Conservation (phyloP, 2,888 invertebrate species). For the Xylota segnis region DNA sequence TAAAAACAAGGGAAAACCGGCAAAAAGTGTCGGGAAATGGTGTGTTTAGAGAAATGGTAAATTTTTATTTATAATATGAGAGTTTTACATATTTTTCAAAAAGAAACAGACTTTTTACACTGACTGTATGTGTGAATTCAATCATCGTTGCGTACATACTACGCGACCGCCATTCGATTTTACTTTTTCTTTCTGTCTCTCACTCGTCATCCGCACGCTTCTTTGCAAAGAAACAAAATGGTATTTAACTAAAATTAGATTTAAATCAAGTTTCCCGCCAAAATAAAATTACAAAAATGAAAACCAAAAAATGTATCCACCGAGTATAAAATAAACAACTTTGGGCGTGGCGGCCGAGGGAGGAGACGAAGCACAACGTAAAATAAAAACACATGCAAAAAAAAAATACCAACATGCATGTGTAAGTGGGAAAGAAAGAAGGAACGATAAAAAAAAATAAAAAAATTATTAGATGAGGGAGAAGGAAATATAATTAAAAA, state of each 20-base stretch:
- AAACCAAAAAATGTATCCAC: constrained; percentile 15
- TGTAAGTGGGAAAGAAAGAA: constrained; percentile 32
- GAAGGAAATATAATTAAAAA: constrained; percentile 11
- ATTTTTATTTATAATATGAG: no score
- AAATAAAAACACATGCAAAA: constrained; percentile 36
- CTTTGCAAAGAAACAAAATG: constrained; percentile 21
- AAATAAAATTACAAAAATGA: constrained; percentile 44
- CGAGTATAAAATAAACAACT: constrained; percentile 7
- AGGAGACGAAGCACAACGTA: constrained; percentile 54
- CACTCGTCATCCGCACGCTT: constrained; percentile 6
- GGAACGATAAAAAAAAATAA: constrained; percentile 27
- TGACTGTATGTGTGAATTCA: no score
- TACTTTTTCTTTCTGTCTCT: constrained; percentile 26
- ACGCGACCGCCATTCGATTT: constrained; percentile 22
- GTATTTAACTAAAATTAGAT: constrained; percentile 46
- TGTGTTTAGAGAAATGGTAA: no score
- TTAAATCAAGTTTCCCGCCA: constrained; percentile 58
- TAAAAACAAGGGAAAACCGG: no score
- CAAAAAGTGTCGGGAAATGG: no score
- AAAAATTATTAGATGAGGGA: constrained; percentile 16
- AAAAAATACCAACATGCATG: constrained; percentile 30
- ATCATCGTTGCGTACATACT: constrained; percentile 26
- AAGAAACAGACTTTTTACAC: no score
- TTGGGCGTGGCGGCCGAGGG: constrained; percentile 71
- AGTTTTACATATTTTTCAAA: no score